These are phyloP conservation scores for Bovichtus diacanthus DNA, from an alignment of 2,797 vertebrate genomes.

Conservation along the genomic window DNA sequence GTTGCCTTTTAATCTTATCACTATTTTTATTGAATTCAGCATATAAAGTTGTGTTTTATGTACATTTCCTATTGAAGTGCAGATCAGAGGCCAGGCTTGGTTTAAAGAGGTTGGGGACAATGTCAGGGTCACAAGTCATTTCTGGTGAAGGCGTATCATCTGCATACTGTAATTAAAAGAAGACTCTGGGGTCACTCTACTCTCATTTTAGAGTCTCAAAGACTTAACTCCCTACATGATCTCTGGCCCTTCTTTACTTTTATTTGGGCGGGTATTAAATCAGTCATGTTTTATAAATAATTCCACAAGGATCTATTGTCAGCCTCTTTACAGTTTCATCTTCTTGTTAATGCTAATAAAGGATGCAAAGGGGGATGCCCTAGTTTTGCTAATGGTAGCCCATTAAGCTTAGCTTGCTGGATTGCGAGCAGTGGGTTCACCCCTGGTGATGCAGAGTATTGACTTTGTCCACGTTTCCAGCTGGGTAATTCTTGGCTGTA, in stretches of 20 bases:
- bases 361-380: constrained; percentile 70
- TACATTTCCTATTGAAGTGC: constrained; percentile 19
- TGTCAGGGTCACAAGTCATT: constrained; percentile 65
- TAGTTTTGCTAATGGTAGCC: constrained; percentile 68
- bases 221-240: constrained; percentile 48
- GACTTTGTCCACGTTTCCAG: constrained; percentile 35
- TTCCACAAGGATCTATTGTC: constrained; percentile 64
- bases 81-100: constrained; percentile 33
- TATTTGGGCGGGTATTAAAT: constrained; percentile 67
- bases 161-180: constrained; percentile 65
- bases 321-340: constrained; percentile 52
- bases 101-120: constrained; percentile 39
- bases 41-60: constrained; percentile 28
- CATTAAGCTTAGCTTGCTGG: constrained; percentile 62
- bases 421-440: constrained; percentile 56
- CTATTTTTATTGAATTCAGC: constrained; percentile 48
- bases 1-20: constrained; percentile 35
- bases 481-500: constrained; percentile 27
- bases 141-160: constrained; percentile 46
- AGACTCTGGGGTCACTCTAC: constrained; percentile 39
- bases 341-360: constrained; percentile 63
- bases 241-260: constrained; percentile 56
- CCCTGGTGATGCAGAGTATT: constrained; percentile 37
- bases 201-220: constrained; percentile 48
- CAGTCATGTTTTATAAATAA: constrained; percentile 62